Evolutionary conservation across 2,797 vertebrate species (phyloP), one percentile per base, ranked within the genome.

Genomic region (Enteromius trimaculatus): DNA sequence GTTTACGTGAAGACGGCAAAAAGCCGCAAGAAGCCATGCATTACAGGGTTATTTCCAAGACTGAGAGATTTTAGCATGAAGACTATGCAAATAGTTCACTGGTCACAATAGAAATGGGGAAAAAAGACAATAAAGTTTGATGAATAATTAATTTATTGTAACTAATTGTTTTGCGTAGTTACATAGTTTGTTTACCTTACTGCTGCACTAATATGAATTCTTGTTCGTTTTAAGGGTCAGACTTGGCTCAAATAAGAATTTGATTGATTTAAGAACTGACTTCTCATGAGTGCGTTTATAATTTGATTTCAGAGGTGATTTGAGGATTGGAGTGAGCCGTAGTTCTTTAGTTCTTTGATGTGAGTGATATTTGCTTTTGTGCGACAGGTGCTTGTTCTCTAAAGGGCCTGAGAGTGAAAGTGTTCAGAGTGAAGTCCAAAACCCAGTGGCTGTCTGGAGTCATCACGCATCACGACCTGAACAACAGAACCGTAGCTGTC

Each of bases 401-500:
- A 91, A 96, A 96, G 87, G 95, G 95, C 89, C 95, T 96, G 88
- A 93, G 95, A 91, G 96, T 96, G 89, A 95, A 94, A 93, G 95
- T 96, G 68, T 96, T 96, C 90, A 95, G 94, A 93, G 95, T 96
- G 88, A 95, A 96, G 81, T 96, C 95, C 92, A 95, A 96, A 94
- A 95, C 95, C 91, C 95, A 96, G 94, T 96, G 96, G 96, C 95
- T 96, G 88, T 94, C 94, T 92, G 96, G 96, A 82, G 94, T 96
- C 92, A 95, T 96, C 88, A 96, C 95, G 92, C 95, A 96, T 82
- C 94, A 96, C 94, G 95, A 96, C 88, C 94, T 96, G 88, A 95
- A 95, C 92, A 94, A 91, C 87, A 95, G 94, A 93, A 95, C 93
- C 92, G 95, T 96, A 95, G 94, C 95, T 86, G 95, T 96, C 91